Percentiles rank a stretch among this genome's conserved stretches.
Conservation (phyloP, 2,888 invertebrate species). For the Prosapia bicincta region DNA sequence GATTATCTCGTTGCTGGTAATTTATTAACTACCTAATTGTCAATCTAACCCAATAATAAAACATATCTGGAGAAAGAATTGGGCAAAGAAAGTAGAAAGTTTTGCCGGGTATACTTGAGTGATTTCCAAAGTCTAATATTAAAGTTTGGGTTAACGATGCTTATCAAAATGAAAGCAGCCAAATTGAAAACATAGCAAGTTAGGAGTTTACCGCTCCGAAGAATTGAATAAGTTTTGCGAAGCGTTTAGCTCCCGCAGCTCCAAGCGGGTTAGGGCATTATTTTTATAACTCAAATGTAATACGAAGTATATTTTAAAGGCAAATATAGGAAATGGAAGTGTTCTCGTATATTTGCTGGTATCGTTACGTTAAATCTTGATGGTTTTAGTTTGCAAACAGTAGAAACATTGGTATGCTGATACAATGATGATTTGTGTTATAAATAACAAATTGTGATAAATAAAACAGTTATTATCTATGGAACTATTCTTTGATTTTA, state of each 20-base stretch:
- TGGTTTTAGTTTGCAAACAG: too few relatives aligned
- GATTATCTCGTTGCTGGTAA: too few relatives aligned
- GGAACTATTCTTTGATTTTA: too few relatives aligned
- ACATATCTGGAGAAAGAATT: neutral
- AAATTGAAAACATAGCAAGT: neutral
- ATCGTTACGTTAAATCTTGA: too few relatives aligned
- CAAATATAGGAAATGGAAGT: too few relatives aligned
- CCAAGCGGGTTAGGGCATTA: neutral
- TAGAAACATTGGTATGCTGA: too few relatives aligned
- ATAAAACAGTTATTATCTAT: too few relatives aligned
- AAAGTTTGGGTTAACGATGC: neutral
- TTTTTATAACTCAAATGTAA: neutral
- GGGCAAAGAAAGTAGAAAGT: neutral
- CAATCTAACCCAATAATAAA: too few relatives aligned
- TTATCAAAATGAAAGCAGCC: slow-evolving; percentile 2
- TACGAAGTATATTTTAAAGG: neutral
- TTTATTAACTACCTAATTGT: too few relatives aligned
- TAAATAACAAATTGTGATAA: too few relatives aligned
- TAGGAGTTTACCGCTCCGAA: neutral
- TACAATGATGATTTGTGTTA: too few relatives aligned
- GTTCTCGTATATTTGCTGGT: too few relatives aligned
- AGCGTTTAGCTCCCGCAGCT: neutral
- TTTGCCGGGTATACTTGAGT: neutral
- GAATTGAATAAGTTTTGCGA: neutral
- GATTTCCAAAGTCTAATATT: neutral